These are phyloP conservation scores for Drosophila sp. DNA, from an alignment of 1,140 invertebrate genomes.

Conservation along the genomic window DNA sequence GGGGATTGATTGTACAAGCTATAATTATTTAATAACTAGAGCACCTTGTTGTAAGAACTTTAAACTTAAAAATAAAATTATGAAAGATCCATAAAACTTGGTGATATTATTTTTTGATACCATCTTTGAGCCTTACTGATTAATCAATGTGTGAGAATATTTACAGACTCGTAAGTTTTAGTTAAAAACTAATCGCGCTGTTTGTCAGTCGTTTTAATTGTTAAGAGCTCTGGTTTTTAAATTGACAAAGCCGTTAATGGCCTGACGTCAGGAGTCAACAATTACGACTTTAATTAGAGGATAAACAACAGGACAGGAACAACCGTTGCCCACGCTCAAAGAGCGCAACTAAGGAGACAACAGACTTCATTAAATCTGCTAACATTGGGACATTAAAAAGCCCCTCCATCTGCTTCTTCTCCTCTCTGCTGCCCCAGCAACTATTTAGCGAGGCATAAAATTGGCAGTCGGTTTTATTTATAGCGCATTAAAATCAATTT, in stretches of 20 bases:
- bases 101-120: too few relatives aligned
- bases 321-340: conserved; percentile 23
- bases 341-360: conserved; percentile 49
- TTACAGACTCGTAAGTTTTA: conserved; percentile 1
- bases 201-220: neutral
- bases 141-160: neutral
- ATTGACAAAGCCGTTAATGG: conserved; percentile 45
- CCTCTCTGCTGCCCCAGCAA: neutral
- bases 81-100: too few relatives aligned
- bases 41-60: too few relatives aligned
- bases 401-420: neutral
- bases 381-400: conserved; percentile 56
- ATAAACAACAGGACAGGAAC: conserved; percentile 48
- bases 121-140: neutral
- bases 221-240: conserved; percentile 6
- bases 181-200: conserved; percentile 7
- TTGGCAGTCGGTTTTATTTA: conserved; percentile 72
- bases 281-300: conserved; percentile 77
- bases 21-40: too few relatives aligned
- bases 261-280: conserved; percentile 68
- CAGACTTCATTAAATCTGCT: conserved; percentile 70
- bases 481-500: conserved; percentile 79
- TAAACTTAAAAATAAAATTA: too few relatives aligned
- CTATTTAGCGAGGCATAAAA: conserved; percentile 53
- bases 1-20: too few relatives aligned